These are phyloP conservation scores for Halocaridina rubra DNA, from an alignment of 2,888 invertebrate genomes.

Conservation along the genomic window DNA sequence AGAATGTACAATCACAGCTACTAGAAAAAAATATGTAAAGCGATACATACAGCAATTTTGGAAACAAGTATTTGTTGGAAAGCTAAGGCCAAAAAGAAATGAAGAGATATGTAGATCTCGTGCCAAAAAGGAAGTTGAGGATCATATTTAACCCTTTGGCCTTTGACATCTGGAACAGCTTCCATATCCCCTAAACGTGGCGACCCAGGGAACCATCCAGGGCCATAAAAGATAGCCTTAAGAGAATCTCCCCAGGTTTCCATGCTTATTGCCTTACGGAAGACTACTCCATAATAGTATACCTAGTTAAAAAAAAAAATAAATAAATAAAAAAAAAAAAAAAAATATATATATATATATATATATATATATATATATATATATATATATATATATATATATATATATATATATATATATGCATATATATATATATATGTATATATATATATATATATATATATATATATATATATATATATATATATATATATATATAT, in stretches of 20 bases:
- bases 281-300: conserved; percentile 44
- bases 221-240: conserved; percentile 59
- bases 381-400: neutral
- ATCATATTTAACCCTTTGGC: conserved; percentile 74
- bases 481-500: neutral
- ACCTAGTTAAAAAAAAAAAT: conserved; percentile 31
- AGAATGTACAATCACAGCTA: too few relatives aligned
- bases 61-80: conserved; percentile 40
- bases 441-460: neutral
- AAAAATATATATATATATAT: neutral
- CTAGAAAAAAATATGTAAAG: too few relatives aligned
- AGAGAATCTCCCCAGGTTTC: conserved; percentile 50
- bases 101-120: conserved; percentile 76
- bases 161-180: conserved; percentile 42
- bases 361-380: neutral
- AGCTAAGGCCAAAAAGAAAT: conserved; percentile 75
- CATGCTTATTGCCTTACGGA: conserved; percentile 42
- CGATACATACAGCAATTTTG: conserved; percentile 31
- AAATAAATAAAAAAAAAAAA: too few relatives aligned
- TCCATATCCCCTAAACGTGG: conserved; percentile 46
- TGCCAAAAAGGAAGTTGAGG: conserved; percentile 77
- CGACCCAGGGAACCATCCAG: conserved; percentile 60
- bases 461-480: conserved; percentile 15
- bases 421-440: neutral
- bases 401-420: neutral